Evolutionary conservation across 64 coral and sea anemone species (phyloP).

Genomic region (Montipora capricornis): DNA sequence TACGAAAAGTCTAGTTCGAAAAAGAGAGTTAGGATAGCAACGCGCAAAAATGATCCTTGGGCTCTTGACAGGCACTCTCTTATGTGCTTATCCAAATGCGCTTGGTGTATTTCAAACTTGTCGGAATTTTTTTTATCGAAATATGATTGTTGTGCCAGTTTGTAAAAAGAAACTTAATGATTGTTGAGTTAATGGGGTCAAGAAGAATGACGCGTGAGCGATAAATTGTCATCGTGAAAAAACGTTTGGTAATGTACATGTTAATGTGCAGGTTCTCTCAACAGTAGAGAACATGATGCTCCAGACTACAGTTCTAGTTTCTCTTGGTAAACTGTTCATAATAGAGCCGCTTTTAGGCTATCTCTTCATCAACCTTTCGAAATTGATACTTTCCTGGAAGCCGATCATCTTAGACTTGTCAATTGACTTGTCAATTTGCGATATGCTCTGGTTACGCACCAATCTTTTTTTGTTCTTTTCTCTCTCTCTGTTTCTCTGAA

Average conservation of each 20-base stretch:
- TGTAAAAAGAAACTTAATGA: not conserved
- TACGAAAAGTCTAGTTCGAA: not conserved
- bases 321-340: not conserved
- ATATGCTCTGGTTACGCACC: not conserved
- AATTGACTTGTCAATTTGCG: not conserved
- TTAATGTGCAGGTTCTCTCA: not conserved
- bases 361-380: too few relatives aligned
- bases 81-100: not conserved
- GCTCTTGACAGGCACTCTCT: not conserved
- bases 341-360: too few relatives aligned
- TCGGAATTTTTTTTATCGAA: not conserved
- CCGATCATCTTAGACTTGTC: not conserved
- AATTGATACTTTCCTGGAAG: not conserved
- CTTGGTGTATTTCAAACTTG: constrained; percentile 26
- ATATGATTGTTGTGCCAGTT: constrained; percentile 24
- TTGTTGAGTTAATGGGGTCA: constrained; percentile 43
- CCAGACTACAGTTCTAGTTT: not conserved
- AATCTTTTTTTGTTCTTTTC: not conserved
- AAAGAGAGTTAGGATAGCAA: not conserved
- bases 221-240: constrained; percentile 3
- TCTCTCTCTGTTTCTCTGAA: constrained; percentile 10
- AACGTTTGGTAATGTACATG: not conserved
- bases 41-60: not conserved
- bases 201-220: not conserved
- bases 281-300: not conserved